These are phyloP conservation scores for Cardiocondyla obscurior DNA, from an alignment of 1,140 invertebrate genomes.

Conservation along the genomic window DNA sequence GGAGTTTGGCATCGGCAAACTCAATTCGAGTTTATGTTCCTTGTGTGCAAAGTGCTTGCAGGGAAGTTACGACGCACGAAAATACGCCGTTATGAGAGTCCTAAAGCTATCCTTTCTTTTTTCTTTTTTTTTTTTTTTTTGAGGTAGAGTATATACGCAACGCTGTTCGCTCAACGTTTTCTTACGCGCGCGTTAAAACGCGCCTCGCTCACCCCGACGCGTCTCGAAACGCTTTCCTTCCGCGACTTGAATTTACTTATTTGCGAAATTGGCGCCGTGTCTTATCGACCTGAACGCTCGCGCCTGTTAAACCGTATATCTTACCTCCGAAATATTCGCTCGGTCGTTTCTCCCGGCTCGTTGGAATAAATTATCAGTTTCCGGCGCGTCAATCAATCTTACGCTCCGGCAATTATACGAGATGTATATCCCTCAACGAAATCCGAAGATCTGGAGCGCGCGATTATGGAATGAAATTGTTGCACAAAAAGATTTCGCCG, in stretches of 20 bases:
- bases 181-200: background rate
- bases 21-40: slow-evolving; percentile 67
- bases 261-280: slow-evolving; percentile 20
- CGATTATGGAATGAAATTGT: background rate
- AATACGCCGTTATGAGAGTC: slow-evolving; percentile 64
- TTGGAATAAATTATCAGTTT: background rate
- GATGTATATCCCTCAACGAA: background rate
- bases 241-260: background rate
- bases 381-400: background rate
- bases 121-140: too few species aligned
- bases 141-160: slow-evolving; percentile 37
- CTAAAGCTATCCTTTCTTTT: slow-evolving; percentile 61
- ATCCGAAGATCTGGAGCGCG: background rate
- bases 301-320: background rate
- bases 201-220: background rate
- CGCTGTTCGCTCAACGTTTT: background rate
- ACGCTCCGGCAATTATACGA: background rate
- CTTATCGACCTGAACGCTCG: background rate
- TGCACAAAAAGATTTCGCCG: background rate
- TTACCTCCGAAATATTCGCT: background rate
- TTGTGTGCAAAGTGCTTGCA: slow-evolving; percentile 63
- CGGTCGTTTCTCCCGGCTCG: background rate
- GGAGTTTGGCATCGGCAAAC: slow-evolving; percentile 65
- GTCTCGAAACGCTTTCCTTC: slow-evolving; percentile 31
- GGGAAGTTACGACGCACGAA: slow-evolving; percentile 64